These are phyloP conservation scores for Nephrocerus scutellatus DNA, from an alignment of 2,888 invertebrate species.

Conservation along the genomic window DNA sequence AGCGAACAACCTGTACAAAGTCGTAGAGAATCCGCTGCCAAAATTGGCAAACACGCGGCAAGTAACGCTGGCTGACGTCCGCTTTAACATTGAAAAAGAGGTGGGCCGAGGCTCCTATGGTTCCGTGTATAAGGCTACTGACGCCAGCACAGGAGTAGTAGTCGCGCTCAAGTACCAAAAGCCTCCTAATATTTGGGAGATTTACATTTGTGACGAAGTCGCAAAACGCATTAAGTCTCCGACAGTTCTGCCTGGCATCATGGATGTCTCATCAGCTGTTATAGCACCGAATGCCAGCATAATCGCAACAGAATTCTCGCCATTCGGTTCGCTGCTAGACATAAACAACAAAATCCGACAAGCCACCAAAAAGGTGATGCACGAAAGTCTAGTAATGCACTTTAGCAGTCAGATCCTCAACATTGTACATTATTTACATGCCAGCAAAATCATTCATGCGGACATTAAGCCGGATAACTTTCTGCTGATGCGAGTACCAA, in stretches of 20 bases:
- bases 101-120: conserved; percentile 82
- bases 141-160: conserved; percentile 37
- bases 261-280: conserved; percentile 73
- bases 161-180: conserved; percentile 83
- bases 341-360: conserved; percentile 70
- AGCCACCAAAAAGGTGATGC: conserved; percentile 66
- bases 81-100: conserved; percentile 63
- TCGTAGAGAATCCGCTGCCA: conserved; percentile 54
- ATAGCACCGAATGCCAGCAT: conserved; percentile 77
- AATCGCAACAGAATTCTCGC: conserved; percentile 75
- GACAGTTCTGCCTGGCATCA: conserved; percentile 57
- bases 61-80: conserved; percentile 52
- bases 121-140: conserved; percentile 59
- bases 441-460: conserved; percentile 84
- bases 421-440: conserved; percentile 77
- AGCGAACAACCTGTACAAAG: conserved; percentile 52
- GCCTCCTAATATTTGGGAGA: conserved; percentile 89
- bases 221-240: conserved; percentile 49
- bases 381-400: conserved; percentile 69
- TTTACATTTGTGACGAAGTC: conserved; percentile 67
- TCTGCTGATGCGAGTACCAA: conserved; percentile 64
- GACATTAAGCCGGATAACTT: conserved; percentile 97
- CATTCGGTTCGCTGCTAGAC: conserved; percentile 75
- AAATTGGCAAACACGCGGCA: conserved; percentile 53
- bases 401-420: conserved; percentile 79